A percentile compares a stretch with the other conserved stretches of the same genome.
Evolutionary conservation across 2,113 vertebrate genomes (phyloP).

Genomic region (Prietella phreatophila): DNA sequence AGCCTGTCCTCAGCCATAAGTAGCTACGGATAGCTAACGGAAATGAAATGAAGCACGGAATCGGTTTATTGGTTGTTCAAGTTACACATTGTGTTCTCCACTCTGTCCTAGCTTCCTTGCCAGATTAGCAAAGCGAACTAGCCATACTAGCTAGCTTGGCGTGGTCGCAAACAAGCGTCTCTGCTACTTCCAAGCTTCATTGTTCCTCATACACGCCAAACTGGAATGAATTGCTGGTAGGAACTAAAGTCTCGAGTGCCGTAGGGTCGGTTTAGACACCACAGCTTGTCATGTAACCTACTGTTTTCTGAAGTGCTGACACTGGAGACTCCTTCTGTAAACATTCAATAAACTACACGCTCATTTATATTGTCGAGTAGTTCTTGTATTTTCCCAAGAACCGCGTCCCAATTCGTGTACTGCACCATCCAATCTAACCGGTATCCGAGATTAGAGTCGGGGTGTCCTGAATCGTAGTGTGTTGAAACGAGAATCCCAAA

Average conservation of each 20-base stretch:
- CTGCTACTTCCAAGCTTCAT: not conserved
- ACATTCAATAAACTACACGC: too few relatives aligned
- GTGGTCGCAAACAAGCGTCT: not conserved
- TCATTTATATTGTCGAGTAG: too few relatives aligned
- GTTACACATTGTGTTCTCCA: not conserved
- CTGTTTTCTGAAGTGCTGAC: too few relatives aligned
- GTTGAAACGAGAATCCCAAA: too few relatives aligned
- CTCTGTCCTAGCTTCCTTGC: too few relatives aligned
- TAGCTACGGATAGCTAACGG: not conserved
- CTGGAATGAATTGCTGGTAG: too few relatives aligned
- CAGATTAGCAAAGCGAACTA: not conserved
- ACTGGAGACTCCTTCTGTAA: not conserved
- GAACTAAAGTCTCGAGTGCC: too few relatives aligned
- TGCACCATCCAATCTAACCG: too few relatives aligned
- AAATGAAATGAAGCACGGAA: not conserved
- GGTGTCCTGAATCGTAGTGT: too few relatives aligned
- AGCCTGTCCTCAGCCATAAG: not conserved
- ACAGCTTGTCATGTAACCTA: not conserved
- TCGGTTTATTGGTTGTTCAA: not conserved
- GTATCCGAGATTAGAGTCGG: too few relatives aligned
- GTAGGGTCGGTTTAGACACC: not conserved
- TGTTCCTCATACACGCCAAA: not conserved
- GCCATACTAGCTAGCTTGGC: not conserved
- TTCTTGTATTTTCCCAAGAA: too few relatives aligned
- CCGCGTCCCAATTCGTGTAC: too few relatives aligned